phyloP scores from a whole-genome alignment of 2,797 vertebrate species.

The Bradypodion ventrale region DNA sequence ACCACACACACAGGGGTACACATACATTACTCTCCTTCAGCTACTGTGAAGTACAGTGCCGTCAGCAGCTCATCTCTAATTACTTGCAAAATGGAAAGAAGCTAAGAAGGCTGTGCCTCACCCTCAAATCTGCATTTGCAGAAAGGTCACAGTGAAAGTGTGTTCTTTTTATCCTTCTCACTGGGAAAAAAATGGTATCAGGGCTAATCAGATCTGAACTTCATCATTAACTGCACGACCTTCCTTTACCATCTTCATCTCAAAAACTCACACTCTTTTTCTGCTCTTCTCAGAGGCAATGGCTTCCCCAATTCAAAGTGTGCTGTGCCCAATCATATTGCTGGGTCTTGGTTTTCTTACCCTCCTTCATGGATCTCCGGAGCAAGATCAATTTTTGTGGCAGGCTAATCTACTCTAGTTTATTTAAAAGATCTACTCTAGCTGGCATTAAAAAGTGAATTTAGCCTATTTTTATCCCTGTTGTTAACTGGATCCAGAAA shows the following conservation, averaged over 20 bases:
- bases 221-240: background rate
- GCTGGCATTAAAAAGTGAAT: too few species aligned
- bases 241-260: constrained; percentile 41
- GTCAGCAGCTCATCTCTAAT: constrained; percentile 39
- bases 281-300: background rate
- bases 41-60: background rate
- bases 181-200: constrained; percentile 58
- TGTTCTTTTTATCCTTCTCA: background rate
- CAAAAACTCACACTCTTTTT: background rate
- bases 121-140: constrained; percentile 58
- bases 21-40: fast-evolving
- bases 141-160: constrained; percentile 73
- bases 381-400: background rate
- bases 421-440: too few species aligned
- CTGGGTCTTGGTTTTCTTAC: background rate
- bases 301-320: background rate
- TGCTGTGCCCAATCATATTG: background rate
- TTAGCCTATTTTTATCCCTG: too few species aligned
- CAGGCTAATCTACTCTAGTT: too few species aligned
- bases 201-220: constrained; percentile 70
- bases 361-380: background rate
- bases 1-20: too few species aligned
- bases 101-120: constrained; percentile 49
- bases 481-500: too few species aligned
- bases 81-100: constrained; percentile 51